phyloP scores from a whole-genome alignment of 2,888 invertebrate species.

The Hedychridium roseum region DNA sequence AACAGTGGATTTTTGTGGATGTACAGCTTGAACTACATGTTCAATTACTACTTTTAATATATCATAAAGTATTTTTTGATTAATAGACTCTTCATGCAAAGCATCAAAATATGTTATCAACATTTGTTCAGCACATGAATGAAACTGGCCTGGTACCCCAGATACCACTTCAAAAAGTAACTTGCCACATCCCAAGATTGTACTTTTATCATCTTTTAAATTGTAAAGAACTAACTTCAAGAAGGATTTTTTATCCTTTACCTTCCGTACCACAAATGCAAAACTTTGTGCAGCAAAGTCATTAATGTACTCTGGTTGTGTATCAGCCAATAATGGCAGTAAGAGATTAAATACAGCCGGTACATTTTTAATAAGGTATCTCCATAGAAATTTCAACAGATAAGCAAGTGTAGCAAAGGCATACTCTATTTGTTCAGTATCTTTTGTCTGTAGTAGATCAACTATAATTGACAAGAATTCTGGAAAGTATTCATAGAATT shows the following conservation, averaged over 20 bases:
- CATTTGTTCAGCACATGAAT: conserved; percentile 80
- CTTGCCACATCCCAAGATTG: conserved; percentile 82
- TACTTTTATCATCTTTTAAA: conserved; percentile 73
- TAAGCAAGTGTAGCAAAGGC: conserved; percentile 86
- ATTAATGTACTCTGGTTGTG: conserved; percentile 84
- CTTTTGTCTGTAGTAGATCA: conserved; percentile 75
- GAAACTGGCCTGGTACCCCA: conserved; percentile 85
- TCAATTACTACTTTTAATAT: conserved; percentile 73
- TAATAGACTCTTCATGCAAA: conserved; percentile 63
- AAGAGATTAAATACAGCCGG: conserved; percentile 75
- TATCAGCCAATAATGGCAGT: conserved; percentile 78
- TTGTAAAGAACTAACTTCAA: conserved; percentile 74
- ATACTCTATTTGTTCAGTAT: conserved; percentile 87
- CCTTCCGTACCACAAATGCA: conserved; percentile 91
- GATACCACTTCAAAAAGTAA: conserved; percentile 88
- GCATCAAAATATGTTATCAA: conserved; percentile 74
- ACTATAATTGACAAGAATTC: conserved; percentile 78
- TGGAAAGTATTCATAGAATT: conserved; percentile 88
- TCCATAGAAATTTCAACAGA: conserved; percentile 88
- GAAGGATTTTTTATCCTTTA: conserved; percentile 80
- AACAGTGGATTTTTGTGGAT: conserved; percentile 70
- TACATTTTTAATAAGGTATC: conserved; percentile 82
- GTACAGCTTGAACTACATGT: conserved; percentile 71
- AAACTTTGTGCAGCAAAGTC: conserved; percentile 97
- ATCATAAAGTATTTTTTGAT: conserved; percentile 68